Evolutionary conservation across 2,113 vertebrate genomes (phyloP).

Genomic region (Machaerirhynchus nigripectus): DNA sequence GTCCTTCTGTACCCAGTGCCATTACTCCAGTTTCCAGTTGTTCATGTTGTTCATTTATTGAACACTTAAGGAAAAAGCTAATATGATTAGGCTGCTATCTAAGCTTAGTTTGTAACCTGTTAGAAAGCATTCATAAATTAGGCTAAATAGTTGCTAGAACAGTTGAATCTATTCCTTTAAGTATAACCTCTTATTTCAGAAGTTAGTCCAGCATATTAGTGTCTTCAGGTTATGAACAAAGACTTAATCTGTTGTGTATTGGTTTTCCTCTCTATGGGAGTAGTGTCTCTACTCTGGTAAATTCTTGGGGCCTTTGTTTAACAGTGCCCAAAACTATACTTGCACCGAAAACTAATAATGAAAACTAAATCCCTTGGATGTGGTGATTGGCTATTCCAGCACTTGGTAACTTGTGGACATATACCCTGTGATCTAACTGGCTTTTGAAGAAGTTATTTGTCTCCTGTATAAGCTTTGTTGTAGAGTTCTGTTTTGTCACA

Average conservation of each 20-base stretch:
- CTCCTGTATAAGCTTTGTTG: not conserved
- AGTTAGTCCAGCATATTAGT: not conserved
- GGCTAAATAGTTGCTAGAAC: not conserved
- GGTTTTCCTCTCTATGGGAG: not conserved
- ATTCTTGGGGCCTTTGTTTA: not conserved
- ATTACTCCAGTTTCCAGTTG: not conserved
- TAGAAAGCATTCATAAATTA: not conserved
- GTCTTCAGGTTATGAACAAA: not conserved
- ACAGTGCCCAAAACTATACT: not conserved
- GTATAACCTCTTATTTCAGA: not conserved
- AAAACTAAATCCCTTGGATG: not conserved
- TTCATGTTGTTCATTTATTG: not conserved
- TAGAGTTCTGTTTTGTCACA: not conserved
- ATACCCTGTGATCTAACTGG: not conserved
- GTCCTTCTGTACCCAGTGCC: not conserved
- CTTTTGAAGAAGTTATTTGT: not conserved
- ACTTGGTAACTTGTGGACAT: not conserved
- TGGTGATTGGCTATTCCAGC: not conserved
- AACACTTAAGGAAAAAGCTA: not conserved
- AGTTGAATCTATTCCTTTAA: not conserved
- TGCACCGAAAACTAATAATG: not conserved
- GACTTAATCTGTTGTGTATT: not conserved
- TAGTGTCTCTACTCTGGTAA: not conserved
- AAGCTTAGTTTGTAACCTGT: not conserved
- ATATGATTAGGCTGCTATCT: not conserved